A percentile compares a stretch with the other conserved stretches of the same genome.
Evolutionary conservation across 2,797 vertebrate species (phyloP).

Genomic region (Natrix natrix): DNA sequence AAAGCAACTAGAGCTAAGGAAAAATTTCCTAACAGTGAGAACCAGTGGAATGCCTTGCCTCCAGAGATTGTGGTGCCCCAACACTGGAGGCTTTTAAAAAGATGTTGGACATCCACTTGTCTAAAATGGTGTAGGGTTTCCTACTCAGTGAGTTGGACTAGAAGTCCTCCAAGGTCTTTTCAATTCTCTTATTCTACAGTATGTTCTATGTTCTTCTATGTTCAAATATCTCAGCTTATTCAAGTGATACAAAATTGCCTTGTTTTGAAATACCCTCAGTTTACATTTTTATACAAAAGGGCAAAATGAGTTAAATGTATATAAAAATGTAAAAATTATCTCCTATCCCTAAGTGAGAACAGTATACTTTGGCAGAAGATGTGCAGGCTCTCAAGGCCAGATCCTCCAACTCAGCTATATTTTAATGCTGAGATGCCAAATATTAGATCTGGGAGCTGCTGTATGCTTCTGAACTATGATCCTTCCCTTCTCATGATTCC

Average conservation of each 20-base stretch:
- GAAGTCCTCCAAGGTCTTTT: neutral
- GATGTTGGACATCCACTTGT: neutral
- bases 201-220: neutral
- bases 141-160: neutral
- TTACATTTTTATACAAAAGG: neutral
- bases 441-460: neutral
- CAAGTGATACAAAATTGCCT: neutral
- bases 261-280: neutral
- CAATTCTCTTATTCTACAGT: neutral
- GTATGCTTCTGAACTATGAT: neutral
- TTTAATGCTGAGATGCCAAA: neutral
- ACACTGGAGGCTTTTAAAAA: neutral
- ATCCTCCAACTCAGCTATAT: neutral
- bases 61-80: neutral
- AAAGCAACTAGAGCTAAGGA: neutral
- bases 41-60: neutral
- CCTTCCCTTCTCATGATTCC: neutral
- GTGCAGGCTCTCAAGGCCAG: neutral
- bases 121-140: neutral
- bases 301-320: neutral
- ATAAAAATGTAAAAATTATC: neutral
- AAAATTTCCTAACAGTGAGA: neutral
- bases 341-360: neutral
- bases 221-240: neutral
- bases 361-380: neutral